Evolutionary conservation across 2,888 invertebrate species (phyloP).

Genomic region (Margaritifera margaritifera): DNA sequence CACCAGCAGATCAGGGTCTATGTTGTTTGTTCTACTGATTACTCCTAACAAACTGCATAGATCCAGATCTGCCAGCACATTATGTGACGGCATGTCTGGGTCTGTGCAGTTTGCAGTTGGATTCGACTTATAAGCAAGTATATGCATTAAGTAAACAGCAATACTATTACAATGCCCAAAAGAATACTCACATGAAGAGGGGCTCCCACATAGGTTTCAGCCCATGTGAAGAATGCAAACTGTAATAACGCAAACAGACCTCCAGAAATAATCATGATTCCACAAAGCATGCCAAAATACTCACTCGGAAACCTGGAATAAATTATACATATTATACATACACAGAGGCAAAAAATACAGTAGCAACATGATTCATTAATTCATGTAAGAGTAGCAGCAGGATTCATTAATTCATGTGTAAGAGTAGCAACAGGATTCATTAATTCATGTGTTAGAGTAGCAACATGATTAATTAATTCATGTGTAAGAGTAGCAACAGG

Average conservation of each 20-base stretch:
- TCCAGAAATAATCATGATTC: slow-evolving; percentile 47
- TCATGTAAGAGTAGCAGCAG: no score
- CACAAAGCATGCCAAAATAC: slow-evolving; percentile 59
- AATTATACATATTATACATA: background rate
- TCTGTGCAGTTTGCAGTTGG: no score
- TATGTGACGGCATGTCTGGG: no score
- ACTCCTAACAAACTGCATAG: no score
- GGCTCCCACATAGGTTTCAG: slow-evolving; percentile 30
- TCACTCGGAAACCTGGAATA: slow-evolving; percentile 54
- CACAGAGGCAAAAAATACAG: background rate
- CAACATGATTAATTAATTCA: background rate
- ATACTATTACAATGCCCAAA: no score
- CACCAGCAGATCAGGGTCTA: no score
- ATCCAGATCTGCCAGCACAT: no score
- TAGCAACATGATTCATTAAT: background rate
- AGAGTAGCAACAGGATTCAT: no score
- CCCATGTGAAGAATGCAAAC: slow-evolving; percentile 54
- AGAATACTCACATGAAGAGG: slow-evolving; percentile 20
- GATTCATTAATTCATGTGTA: background rate
- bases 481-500: no score
- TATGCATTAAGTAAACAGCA: no score
- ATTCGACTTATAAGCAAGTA: no score
- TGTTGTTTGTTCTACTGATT: no score
- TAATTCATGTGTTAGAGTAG: background rate
- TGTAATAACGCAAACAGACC: slow-evolving; percentile 51